Base-by-base conservation (phyloP, 1,140 invertebrate genomes). In the Agrypnia vestita region DNA sequence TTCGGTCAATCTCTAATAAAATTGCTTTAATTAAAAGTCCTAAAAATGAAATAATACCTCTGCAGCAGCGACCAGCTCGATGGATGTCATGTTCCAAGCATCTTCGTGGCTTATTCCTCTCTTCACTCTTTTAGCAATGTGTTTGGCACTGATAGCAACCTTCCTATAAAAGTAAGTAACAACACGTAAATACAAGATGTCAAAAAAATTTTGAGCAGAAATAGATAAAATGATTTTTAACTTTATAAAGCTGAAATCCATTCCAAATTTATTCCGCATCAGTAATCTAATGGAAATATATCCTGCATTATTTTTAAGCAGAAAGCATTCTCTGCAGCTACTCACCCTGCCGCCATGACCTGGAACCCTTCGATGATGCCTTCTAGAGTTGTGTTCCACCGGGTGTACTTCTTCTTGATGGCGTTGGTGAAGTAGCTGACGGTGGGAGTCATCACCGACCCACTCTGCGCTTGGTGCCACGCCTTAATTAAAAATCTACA, bases 51-150 rank as follows among this genome's bases (percentile, higher is more conserved):
- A 59, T 19, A 13, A 76, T 86, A 93, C 93, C 88, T 95, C 94
- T 0, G 96, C 94, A 49, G 95, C 94, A 56, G 92, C 89, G 4
- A 93, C 91, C 4, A 97, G 88, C 85, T 95, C 93, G 15, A 96
- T 94, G 0, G 96, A 96, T n/a, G 93, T 94, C 82, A 93, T 90
- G 87, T 97, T 97, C 93, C 95, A 97, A 0, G 96, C 96, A 84
- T 96, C 93, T 85, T 96, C 95, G 10, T 90, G 89, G 0, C 90
- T 85, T 79, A 91, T 84, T 44, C 95, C 95, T 56, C 84, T 88
- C 62, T 88, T 89, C 53, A 93, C 91, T 75, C 93, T 88, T 64
- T 90, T 89, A 78, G 94, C 92, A 76, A 96, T 92, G 78, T 94
- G 93, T 12, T 92, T 89, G 55, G 92, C 91, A 19, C 93, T 92